Percentiles rank a stretch among this genome's conserved stretches.
These are phyloP conservation scores for Linepithema humile DNA, from an alignment of 1,140 invertebrate species.

Conservation along the genomic window DNA sequence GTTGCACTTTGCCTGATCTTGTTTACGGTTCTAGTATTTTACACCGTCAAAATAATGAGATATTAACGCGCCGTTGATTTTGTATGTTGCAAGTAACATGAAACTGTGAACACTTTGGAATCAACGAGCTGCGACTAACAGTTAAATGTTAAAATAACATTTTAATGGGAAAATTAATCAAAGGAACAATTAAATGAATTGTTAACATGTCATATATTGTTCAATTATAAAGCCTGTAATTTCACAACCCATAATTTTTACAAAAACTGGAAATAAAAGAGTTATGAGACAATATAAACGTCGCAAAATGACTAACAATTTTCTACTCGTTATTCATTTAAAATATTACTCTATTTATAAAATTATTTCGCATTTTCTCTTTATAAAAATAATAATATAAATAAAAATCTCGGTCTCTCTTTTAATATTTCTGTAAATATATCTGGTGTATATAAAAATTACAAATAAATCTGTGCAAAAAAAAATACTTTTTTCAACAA, in stretches of 20 bases:
- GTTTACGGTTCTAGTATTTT: conserved; percentile 27
- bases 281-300: background rate
- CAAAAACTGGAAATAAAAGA: background rate
- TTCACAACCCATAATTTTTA: background rate
- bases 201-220: background rate
- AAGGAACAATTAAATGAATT: background rate
- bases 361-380: too few relatives aligned
- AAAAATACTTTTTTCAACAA: too few relatives aligned
- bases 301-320: background rate
- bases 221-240: background rate
- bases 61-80: conserved; percentile 36
- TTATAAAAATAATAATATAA: too few relatives aligned
- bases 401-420: too few relatives aligned
- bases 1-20: conserved; percentile 10
- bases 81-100: background rate
- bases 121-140: background rate
- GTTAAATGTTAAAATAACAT: background rate
- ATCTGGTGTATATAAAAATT: too few relatives aligned
- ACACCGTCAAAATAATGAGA: conserved; percentile 28
- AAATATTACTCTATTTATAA: too few relatives aligned
- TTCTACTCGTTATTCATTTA: background rate
- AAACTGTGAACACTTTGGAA: background rate
- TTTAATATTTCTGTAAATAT: too few relatives aligned
- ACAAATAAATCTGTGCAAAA: too few relatives aligned
- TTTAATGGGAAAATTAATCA: background rate